Conservation (phyloP, 2,888 invertebrate genomes). For the Linnaemya tessellans region DNA sequence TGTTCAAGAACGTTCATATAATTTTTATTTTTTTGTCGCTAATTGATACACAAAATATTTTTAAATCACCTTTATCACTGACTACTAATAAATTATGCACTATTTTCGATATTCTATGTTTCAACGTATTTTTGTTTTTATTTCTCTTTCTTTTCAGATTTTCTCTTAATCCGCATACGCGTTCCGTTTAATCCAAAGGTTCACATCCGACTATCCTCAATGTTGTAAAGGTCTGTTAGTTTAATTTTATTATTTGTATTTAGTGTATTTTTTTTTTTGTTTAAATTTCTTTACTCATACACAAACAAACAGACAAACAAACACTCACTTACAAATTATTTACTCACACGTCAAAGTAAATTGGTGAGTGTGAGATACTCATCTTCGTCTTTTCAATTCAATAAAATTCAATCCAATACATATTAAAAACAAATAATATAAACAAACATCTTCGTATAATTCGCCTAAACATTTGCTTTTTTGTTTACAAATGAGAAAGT, state of each 20-base stretch:
- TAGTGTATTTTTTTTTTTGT: conserved; percentile 37
- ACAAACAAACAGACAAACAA: neutral
- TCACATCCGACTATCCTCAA: conserved; percentile 71
- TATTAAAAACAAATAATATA: conserved; percentile 28
- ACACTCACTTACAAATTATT: conserved; percentile 23
- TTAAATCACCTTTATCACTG: conserved; percentile 10
- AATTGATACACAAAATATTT: too few relatives aligned
- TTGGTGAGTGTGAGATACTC: conserved; percentile 20
- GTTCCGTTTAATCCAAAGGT: conserved; percentile 69
- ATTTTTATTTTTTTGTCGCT: too few relatives aligned
- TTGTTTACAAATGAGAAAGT: conserved; percentile 38
- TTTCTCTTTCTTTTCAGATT: conserved; percentile 6
- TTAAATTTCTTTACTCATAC: conserved; percentile 32
- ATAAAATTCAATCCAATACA: conserved; percentile 31
- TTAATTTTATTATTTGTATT: conserved; percentile 57
- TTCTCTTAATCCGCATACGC: conserved; percentile 55
- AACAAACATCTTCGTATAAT: conserved; percentile 18
- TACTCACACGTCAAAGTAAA: conserved; percentile 3
- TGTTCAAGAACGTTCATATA: too few relatives aligned
- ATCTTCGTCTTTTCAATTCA: conserved; percentile 41
- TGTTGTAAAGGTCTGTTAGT: conserved; percentile 65
- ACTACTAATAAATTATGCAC: neutral
- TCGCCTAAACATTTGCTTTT: conserved; percentile 8
- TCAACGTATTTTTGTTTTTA: neutral
- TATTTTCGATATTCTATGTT: conserved; percentile 6